Evolutionary conservation across 2,113 vertebrate species (phyloP).

Genomic region (Sus scrofa): DNA sequence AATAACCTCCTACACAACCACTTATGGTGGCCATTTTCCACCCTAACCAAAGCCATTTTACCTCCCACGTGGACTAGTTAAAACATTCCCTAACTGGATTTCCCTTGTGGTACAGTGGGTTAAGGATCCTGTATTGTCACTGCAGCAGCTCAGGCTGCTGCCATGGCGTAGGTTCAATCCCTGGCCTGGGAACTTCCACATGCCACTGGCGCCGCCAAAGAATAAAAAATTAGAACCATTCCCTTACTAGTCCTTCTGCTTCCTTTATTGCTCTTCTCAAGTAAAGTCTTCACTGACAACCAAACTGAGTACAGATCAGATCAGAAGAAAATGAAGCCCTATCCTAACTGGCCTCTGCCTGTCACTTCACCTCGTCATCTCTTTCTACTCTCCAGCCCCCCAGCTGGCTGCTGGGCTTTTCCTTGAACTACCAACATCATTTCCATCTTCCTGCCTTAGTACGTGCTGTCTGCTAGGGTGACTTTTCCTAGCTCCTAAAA

Average conservation of each 20-base stretch:
- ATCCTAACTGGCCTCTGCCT: accelerated
- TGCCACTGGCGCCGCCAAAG: too few species aligned
- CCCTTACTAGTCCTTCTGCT: too few species aligned
- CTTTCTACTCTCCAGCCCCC: background rate
- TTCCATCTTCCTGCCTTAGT: background rate
- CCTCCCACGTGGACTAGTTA: accelerated
- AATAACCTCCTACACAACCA: too few species aligned
- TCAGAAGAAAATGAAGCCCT: background rate
- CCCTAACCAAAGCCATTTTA: accelerated
- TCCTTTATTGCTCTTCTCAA: background rate
- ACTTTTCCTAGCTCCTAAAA: background rate
- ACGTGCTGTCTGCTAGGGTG: background rate
- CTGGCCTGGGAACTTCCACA: too few species aligned
- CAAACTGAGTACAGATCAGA: background rate
- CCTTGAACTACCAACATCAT: background rate
- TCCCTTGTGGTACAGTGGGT: too few species aligned
- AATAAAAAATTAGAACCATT: accelerated
- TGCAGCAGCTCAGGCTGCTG: too few species aligned
- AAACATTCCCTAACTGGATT: too few species aligned
- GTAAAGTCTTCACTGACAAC: background rate
- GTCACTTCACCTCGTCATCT: accelerated
- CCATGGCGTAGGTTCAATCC: too few species aligned
- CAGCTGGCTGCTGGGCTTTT: background rate
- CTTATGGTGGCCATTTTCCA: accelerated
- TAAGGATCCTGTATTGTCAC: too few species aligned